A percentile compares a stretch with the other conserved stretches of the same genome.
These are phyloP conservation scores for Conus ventricosus DNA, from an alignment of 1,140 invertebrate species.

Conservation along the genomic window DNA sequence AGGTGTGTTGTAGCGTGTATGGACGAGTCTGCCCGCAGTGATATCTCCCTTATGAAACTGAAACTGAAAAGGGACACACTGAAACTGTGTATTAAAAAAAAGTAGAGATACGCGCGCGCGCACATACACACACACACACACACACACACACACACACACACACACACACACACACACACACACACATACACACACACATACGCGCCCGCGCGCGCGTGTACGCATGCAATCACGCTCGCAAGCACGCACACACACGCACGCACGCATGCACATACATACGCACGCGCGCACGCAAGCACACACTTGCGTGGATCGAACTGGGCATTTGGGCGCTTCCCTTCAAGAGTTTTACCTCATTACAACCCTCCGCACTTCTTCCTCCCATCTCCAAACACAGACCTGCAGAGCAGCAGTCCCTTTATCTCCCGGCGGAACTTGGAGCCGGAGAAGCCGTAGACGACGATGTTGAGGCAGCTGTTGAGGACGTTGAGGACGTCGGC, in stretches of 20 bases:
- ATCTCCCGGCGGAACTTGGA: slow-evolving; percentile 51
- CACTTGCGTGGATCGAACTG: neutral
- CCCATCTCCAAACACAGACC: neutral
- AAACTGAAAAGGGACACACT: too few relatives aligned
- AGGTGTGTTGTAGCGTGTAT: too few relatives aligned
- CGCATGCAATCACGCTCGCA: neutral
- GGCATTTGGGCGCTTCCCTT: too few relatives aligned
- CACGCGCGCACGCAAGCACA: neutral
- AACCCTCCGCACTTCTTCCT: too few relatives aligned
- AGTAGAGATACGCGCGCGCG: too few relatives aligned
- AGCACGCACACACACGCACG: neutral
- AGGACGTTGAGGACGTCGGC: slow-evolving; percentile 53
- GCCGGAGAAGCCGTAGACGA: slow-evolving; percentile 55
- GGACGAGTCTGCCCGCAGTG: too few relatives aligned
- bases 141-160: too few relatives aligned
- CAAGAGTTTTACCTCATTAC: too few relatives aligned
- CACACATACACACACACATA: neutral
- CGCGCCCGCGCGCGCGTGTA: neutral
- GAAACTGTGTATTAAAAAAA: too few relatives aligned
- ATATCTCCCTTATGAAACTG: too few relatives aligned
- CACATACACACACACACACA: too few relatives aligned
- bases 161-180: too few relatives aligned
- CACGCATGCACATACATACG: neutral
- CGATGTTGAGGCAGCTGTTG: slow-evolving; percentile 56
- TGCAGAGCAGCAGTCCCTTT: slow-evolving; percentile 37